Conservation (phyloP, 2,888 invertebrate species). For the Limenitis camilla region DNA sequence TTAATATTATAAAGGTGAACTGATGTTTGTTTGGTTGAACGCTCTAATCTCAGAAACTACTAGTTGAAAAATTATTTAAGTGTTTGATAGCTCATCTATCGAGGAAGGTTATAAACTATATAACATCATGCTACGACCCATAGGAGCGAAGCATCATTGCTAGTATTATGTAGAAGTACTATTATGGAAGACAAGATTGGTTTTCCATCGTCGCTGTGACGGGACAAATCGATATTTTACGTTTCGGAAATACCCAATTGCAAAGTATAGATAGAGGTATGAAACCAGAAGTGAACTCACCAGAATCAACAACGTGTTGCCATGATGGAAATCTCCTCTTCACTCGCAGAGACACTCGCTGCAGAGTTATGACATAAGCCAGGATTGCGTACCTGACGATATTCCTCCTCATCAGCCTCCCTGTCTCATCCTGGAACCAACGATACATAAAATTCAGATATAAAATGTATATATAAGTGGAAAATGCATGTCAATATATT, state of each 20-base stretch:
- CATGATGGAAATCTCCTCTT: conserved; percentile 91
- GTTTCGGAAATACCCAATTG: neutral
- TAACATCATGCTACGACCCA: too few relatives aligned
- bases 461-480: neutral
- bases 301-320: conserved; percentile 93
- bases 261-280: neutral
- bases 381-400: conserved; percentile 92
- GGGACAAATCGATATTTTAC: neutral
- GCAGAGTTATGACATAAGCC: conserved; percentile 90
- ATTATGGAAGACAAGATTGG: too few relatives aligned
- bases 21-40: too few relatives aligned
- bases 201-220: too few relatives aligned
- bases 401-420: conserved; percentile 90
- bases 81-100: too few relatives aligned
- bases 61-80: too few relatives aligned
- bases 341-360: conserved; percentile 89
- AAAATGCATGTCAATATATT: neutral
- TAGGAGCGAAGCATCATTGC: too few relatives aligned
- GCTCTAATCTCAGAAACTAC: too few relatives aligned
- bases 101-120: too few relatives aligned
- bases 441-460: neutral
- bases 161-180: neutral
- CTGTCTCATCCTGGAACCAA: conserved; percentile 84
- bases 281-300: conserved; percentile 60
- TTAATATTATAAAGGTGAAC: too few relatives aligned